phyloP scores from a whole-genome alignment of 2,797 vertebrate species.

The Myripristis murdjan region DNA sequence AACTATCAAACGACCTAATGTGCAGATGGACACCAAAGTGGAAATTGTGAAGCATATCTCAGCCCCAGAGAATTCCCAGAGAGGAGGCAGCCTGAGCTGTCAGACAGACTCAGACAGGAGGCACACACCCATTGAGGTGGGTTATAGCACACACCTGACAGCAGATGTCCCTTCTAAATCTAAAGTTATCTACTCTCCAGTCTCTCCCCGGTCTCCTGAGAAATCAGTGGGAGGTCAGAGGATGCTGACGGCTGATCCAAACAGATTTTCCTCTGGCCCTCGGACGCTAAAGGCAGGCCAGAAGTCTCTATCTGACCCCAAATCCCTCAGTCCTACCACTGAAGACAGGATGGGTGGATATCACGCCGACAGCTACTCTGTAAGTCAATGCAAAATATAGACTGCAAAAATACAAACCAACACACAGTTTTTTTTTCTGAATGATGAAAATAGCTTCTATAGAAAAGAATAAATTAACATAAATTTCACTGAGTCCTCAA shows the following conservation, averaged over 20 bases:
- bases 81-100: conserved; percentile 95
- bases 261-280: conserved; percentile 92
- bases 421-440: not conserved
- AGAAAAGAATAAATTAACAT: not conserved
- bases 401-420: not conserved
- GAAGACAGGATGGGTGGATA: conserved; percentile 94
- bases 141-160: conserved; percentile 92
- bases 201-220: conserved; percentile 94
- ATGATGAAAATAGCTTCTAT: not conserved
- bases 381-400: conserved; percentile 83
- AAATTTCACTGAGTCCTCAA: not conserved
- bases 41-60: conserved; percentile 98
- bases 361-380: conserved; percentile 92
- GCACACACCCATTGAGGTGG: conserved; percentile 91
- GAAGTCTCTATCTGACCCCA: conserved; percentile 95
- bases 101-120: conserved; percentile 96
- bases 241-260: conserved; percentile 91
- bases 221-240: conserved; percentile 92
- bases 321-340: conserved; percentile 93
- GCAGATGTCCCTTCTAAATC: conserved; percentile 92
- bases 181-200: conserved; percentile 93
- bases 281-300: conserved; percentile 93
- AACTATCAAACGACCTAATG: conserved; percentile 91
- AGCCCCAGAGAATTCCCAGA: conserved; percentile 94
- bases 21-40: conserved; percentile 93